Evolutionary conservation across 2,888 invertebrate genomes (phyloP), one percentile per base, ranked within the genome.

Genomic region (Sarcophaga carnaria): DNA sequence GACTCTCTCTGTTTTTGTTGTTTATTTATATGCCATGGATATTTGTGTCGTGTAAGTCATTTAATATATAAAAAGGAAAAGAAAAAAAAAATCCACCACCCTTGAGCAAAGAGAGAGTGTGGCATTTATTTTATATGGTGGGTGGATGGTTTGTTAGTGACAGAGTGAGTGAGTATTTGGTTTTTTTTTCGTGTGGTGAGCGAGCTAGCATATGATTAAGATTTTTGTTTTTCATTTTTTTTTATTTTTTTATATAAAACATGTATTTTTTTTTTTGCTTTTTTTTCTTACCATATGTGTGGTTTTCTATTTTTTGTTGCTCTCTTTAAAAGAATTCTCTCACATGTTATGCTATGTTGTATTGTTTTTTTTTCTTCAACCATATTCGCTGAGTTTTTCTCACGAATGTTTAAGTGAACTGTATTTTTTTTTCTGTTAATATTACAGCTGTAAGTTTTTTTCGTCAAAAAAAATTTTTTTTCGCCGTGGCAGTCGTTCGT

Each of bases 241-340:
- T 59, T 49, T 37, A 6, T 67, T 27, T 37, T 37, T 37, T 60
- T 49, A 75, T 25, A 20, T 47, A 47, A 69, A 63, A 79, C 83
- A 83, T 70, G 45, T 76, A 80, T 84, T 84, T 74, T 79, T 69
- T 74, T 66, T 80, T 79, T 80, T 80, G 62, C 76, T 80, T 71
- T 76, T 71, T 45, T 22, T 64, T 72, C 66, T 81, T 83, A 37
- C 37, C 37, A 37, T 37, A 37, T 37, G 37, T 37, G 37, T 37
- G 37, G 37, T 37, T 37, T 37, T 27, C 0, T 62, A 22, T 69
- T 60, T 60, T 27, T 4, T 78, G 1, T 4, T 78, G 1, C 47
- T 59, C 14, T 78, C 72, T 64, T 72, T 20, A n/a, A 6, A 67
- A 63, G 76, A 66, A n/a, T 75, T 77, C 82, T 85, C 85, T 85